Evolutionary conservation across 2,888 invertebrate genomes (phyloP), one percentile per base, ranked within the genome.

Genomic region (Baccha elongata): DNA sequence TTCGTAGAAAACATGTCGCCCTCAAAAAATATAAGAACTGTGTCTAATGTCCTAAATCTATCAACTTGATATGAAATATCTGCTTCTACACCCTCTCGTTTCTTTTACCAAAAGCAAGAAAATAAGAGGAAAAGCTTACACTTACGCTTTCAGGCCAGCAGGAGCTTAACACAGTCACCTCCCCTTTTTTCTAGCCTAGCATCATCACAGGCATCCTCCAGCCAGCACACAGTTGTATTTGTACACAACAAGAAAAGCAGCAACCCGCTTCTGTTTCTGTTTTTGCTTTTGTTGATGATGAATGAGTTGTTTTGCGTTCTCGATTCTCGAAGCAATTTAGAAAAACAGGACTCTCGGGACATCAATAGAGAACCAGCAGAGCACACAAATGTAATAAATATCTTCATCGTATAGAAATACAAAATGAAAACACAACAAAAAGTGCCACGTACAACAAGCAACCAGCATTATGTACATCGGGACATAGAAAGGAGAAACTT

Each of bases 351-450:
- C 68, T 72, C 67, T 73, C 53, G 68, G 73, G 68, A 68, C 65
- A 72, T 60, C 73, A 80, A 50, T 64, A 53, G 60, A 17, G 19
- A 42, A 44, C 44, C 44, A 44, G 44, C 44, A 62, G 55, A 64
- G 65, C 52, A 60, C 81, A 71, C 69, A 75, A 65, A 71, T 81
- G 69, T 62, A 81, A 81, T 81, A 81, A 76, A 81, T 76, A 72
- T 65, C 68, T 67, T 53, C 35, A 46, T 75, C 55, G 21, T n/a
- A 26, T 29, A 73, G 46, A 50, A 46, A 50, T 67, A 79, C 62
- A 26, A 29, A 73, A 79, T 46, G 29, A 23, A 60, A 72, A 52
- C 13, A 21, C 13, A n/a, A 50, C 44, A 26, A 32, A 13, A 37
- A 17, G 10, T 23, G 13, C 35, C 46, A 71, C 44, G 19, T 19